Conservation (phyloP, 2,888 invertebrate genomes). For the Agrotis puta region DNA sequence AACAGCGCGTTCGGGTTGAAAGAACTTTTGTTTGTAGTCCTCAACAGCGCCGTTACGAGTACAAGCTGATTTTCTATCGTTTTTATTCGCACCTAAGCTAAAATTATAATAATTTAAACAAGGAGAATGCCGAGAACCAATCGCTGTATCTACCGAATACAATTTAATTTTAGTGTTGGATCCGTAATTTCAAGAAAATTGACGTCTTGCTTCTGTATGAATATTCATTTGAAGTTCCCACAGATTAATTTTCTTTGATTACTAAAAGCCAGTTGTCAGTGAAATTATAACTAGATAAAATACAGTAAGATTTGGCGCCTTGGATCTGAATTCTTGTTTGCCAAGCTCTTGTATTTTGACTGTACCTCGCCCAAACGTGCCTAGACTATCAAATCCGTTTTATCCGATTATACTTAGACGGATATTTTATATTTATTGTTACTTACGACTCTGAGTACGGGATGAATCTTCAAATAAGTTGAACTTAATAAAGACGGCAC, state of each 20-base stretch:
- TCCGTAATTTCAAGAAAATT: slow-evolving; percentile 29
- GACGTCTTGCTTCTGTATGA: slow-evolving; percentile 32
- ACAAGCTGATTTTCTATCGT: slow-evolving; percentile 8
- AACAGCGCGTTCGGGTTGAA: slow-evolving; percentile 18
- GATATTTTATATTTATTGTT: slow-evolving; percentile 52
- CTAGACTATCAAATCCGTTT: slow-evolving; percentile 50
- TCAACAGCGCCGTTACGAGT: slow-evolving; percentile 2
- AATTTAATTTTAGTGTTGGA: slow-evolving; percentile 31
- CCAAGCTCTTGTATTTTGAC: slow-evolving; percentile 50
- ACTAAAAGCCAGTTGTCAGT: slow-evolving; percentile 19
- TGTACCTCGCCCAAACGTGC: slow-evolving; percentile 51
- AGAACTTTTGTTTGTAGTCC: slow-evolving; percentile 17
- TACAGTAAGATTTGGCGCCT: slow-evolving; percentile 19
- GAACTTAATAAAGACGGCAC: slow-evolving; percentile 26
- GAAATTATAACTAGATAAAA: slow-evolving; percentile 35
- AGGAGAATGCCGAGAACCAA: slow-evolving; percentile 19
- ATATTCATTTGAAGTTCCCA: slow-evolving; percentile 51
- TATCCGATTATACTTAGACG: slow-evolving; percentile 43
- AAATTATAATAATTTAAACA: slow-evolving; percentile 26
- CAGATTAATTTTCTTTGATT: slow-evolving; percentile 52
- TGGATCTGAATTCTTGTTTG: slow-evolving; percentile 39
- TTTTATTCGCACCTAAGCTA: slow-evolving; percentile 8
- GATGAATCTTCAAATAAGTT: slow-evolving; percentile 29
- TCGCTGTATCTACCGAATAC: slow-evolving; percentile 13
- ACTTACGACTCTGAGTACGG: slow-evolving; percentile 26